Conservation (phyloP, 2,113 vertebrate species). For the Aphyosemion australe region DNA sequence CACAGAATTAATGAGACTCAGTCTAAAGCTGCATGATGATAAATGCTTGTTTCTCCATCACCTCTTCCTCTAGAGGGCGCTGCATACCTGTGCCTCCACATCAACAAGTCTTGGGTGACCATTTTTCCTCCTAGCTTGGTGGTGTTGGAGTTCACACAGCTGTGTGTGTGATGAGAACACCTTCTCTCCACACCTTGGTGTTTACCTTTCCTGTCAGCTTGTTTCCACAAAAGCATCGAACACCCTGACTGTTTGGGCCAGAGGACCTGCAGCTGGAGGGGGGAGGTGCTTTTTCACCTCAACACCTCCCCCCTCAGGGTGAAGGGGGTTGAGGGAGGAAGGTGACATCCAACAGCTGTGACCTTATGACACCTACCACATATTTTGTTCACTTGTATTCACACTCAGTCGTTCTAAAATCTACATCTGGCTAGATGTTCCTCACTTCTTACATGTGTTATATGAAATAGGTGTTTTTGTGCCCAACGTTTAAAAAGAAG, state of each 20-base stretch:
- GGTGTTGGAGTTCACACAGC: too few relatives aligned
- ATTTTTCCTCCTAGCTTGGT: too few relatives aligned
- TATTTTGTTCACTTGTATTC: too few relatives aligned
- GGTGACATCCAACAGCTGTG: constrained; percentile 62
- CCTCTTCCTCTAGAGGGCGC: constrained; percentile 53
- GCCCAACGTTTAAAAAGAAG: too few relatives aligned
- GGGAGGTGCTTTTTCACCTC: constrained; percentile 56
- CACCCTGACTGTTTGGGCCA: constrained; percentile 42
- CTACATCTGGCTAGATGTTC: too few relatives aligned
- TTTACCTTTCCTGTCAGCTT: constrained; percentile 72
- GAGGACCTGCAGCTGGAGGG: constrained; percentile 48
- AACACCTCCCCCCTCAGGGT: constrained; percentile 19
- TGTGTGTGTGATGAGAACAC: constrained; percentile 51
- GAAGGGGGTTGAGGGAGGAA: background rate
- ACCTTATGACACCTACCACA: constrained; percentile 6
- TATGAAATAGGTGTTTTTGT: too few relatives aligned
- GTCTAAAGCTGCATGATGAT: too few relatives aligned
- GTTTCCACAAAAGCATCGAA: constrained; percentile 53
- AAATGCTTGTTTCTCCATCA: too few relatives aligned
- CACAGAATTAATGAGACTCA: too few relatives aligned
- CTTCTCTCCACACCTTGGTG: constrained; percentile 67
- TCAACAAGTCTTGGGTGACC: too few relatives aligned
- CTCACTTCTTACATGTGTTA: too few relatives aligned
- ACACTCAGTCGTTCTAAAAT: too few relatives aligned
- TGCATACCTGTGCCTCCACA: background rate